Conservation (phyloP, 2,888 invertebrate species). For the Trypoxylon attenuatum region DNA sequence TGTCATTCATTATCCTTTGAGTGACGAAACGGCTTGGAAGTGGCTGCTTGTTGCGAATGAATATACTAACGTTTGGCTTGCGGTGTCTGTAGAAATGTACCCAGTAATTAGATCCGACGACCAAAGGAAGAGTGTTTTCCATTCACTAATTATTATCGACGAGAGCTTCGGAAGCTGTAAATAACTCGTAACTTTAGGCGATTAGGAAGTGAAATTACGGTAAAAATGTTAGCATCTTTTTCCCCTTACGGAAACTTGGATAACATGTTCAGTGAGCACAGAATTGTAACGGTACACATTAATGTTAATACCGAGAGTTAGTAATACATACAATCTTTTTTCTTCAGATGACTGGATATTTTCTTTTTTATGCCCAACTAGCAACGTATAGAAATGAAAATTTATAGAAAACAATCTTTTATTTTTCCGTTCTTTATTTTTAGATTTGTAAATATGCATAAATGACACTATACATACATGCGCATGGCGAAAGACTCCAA, state of each 20-base stretch:
- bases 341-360: too few species aligned
- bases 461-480: too few species aligned
- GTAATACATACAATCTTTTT: too few species aligned
- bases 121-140: neutral
- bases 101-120: neutral
- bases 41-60: neutral
- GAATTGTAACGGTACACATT: neutral
- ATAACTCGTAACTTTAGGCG: too few species aligned
- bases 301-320: neutral
- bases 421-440: too few species aligned
- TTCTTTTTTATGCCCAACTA: too few species aligned
- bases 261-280: neutral
- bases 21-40: neutral
- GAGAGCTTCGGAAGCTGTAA: too few species aligned
- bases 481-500: too few species aligned
- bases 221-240: neutral
- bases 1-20: constrained; percentile 3
- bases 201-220: neutral
- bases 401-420: too few species aligned
- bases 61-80: neutral
- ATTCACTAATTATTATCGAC: neutral
- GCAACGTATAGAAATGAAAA: too few species aligned
- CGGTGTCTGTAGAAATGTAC: neutral
- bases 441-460: too few species aligned
- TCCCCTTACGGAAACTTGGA: neutral